Evolutionary conservation across 2,888 invertebrate genomes (phyloP), one percentile per base, ranked within the genome.

Genomic region (Drosophila buzzatii): DNA sequence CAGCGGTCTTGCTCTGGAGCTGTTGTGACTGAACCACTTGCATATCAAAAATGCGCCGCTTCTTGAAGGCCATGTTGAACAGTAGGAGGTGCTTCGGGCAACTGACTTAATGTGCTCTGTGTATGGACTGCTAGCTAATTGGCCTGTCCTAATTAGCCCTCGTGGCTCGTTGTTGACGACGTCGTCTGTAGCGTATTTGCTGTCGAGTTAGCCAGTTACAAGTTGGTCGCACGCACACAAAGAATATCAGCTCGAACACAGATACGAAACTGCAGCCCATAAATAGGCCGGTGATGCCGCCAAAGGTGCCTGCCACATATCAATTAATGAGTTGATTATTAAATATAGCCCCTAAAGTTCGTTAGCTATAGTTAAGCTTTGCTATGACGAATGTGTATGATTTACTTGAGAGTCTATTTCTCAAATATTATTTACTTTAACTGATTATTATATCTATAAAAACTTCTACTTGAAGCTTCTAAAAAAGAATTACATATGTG

Each of bases 221-320:
- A 16, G 86, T 70, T 20, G 92, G 92, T 37, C 92, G 88, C 27
- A 92, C 87, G 47, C 89, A 85, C n/a, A 85, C 70, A 27, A 92
- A 92, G 74, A 92, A 94, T 35, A 96, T 78, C 27, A 95, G 82
- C 90, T 96, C 96, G 59, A 96, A 94, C 7, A 94, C 94, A 0
- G 96, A 95, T 76, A 96, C 94, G 14, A 96, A 93, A 56, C 96
- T 96, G 88, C 96, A 96, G 10, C 96, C 96, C 51, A 95, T 94
- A 93, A 96, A 95, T 18, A 96, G 92, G 33, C 96, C 95, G 0
- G 96, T 93, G 3, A 96, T 94, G 55, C 96, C 96, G 0, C 96
- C 96, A 78, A 96, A 95, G 2, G 95, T 95, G 69, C 96, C 96
- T 96, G 93, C 18, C 49, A 47, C 41, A 51, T 59, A 61, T 52